Evolutionary conservation across 2,797 vertebrate genomes (phyloP).

Genomic region (Taenioides sp.): DNA sequence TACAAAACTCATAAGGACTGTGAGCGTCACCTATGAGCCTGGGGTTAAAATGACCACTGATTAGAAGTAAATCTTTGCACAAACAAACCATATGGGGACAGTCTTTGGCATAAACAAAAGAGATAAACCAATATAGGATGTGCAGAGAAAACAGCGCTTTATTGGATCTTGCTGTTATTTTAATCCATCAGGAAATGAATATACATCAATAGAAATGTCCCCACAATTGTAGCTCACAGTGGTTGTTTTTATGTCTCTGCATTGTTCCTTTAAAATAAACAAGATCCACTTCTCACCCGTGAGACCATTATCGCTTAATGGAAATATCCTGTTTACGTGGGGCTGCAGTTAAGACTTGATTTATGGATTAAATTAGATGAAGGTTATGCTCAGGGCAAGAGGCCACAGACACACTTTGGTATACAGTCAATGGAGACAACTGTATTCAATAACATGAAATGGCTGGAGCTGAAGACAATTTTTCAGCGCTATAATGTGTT

Average conservation of each 20-base stretch:
- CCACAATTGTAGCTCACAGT: neutral
- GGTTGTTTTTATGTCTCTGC: neutral
- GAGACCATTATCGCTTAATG: slow-evolving; percentile 7
- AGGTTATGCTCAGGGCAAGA: slow-evolving; percentile 4
- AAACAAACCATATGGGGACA: neutral
- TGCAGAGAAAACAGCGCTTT: neutral
- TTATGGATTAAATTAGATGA: slow-evolving; percentile 10
- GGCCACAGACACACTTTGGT: neutral
- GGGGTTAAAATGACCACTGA: neutral
- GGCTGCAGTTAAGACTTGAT: neutral
- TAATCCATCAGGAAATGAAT: slow-evolving; percentile 9
- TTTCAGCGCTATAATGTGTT: neutral
- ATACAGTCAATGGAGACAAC: neutral
- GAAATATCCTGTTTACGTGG: slow-evolving; percentile 8
- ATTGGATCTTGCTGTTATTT: neutral
- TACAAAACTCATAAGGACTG: neutral
- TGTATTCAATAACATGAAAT: neutral
- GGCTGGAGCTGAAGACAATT: neutral
- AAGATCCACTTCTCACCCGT: neutral
- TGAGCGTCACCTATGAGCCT: neutral
- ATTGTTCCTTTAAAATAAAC: slow-evolving; percentile 8
- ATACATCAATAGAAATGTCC: neutral
- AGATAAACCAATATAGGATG: neutral
- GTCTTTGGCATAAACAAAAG: slow-evolving; percentile 2
- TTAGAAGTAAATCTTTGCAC: neutral